Base-by-base conservation (phyloP, 2,113 vertebrate species). In the Nerophis ophidion region DNA sequence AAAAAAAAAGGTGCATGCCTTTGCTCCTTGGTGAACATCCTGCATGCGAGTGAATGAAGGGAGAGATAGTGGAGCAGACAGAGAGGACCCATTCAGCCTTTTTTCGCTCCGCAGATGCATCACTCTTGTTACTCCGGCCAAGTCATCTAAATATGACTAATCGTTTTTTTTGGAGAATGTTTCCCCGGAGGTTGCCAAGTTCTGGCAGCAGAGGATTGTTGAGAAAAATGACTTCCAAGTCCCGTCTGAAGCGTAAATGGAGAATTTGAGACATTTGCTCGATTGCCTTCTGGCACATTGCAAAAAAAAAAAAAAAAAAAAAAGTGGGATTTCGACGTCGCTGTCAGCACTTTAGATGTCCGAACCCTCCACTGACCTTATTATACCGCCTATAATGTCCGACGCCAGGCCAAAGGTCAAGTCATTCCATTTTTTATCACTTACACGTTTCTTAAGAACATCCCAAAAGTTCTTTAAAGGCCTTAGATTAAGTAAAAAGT, bases 181-280 rank as follows among this genome's bases (percentile, higher is more conserved):
- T 49, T 67, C 55, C 46, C 61, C 40, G n/a, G 35, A 48, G 36
- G 49, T 58, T 74, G 67, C 70, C 72, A 79, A 74, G 51, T 63
- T 66, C 76, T 49, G 58, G 45, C 9, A 65, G 59, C 2, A 7
- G 47, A 62, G 53, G 34, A 8, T 61, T 65, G 54, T 63, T 19
- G 15, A 5, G 54, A 35, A 47, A 59, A 73, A 69, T 65, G 0
- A 19, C 13, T 57, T 73, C 70, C 40, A 48, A 8, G 62, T 65
- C 66, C 59, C 61, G 42, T 60, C 17, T 60, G 65, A 63, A 74
- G 70, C 40, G 36, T 34, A 12, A 68, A 35, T 45, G 49, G 11
- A 51, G 48, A 71, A 48, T 57, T 54, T 34, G 66, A 60, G 34
- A 60, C 74, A 66, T 42, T 61, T 64, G 56, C 61, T 44, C 47